Conservation (phyloP, 1,140 invertebrate genomes). For the Scaptomyza graminum region DNA sequence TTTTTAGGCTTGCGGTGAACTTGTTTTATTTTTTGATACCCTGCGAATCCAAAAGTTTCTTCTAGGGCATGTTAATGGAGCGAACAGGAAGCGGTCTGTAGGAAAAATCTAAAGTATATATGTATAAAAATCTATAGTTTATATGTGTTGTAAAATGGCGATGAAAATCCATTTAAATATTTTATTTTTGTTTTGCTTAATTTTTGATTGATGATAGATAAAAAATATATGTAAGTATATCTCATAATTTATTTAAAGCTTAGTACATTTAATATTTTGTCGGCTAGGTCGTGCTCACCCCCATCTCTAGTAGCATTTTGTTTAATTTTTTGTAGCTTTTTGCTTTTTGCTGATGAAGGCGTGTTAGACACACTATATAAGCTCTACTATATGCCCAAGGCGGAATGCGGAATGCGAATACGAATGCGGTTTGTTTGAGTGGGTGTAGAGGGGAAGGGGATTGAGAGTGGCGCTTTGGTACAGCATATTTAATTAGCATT, state of each 20-base stretch:
- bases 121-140: too few species aligned
- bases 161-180: neutral
- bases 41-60: constrained; percentile 1
- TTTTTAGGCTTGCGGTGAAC: constrained; percentile 18
- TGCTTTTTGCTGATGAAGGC: neutral
- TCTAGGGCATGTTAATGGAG: neutral
- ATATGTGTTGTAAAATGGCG: neutral
- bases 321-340: neutral
- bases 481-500: constrained; percentile 78
- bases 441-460: too few species aligned
- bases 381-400: neutral
- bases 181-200: neutral
- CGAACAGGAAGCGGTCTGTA: neutral
- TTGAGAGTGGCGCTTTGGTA: constrained; percentile 18
- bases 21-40: constrained; percentile 22
- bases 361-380: neutral
- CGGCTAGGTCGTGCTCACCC: neutral
- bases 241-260: neutral
- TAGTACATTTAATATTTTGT: neutral
- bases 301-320: neutral
- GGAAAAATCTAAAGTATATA: too few species aligned
- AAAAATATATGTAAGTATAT: neutral
- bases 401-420: constrained; percentile 8
- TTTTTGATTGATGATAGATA: neutral
- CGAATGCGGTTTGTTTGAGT: constrained; percentile 5